Base-by-base conservation (phyloP, 1,140 invertebrate genomes). In the Amphibalanus amphitrite region DNA sequence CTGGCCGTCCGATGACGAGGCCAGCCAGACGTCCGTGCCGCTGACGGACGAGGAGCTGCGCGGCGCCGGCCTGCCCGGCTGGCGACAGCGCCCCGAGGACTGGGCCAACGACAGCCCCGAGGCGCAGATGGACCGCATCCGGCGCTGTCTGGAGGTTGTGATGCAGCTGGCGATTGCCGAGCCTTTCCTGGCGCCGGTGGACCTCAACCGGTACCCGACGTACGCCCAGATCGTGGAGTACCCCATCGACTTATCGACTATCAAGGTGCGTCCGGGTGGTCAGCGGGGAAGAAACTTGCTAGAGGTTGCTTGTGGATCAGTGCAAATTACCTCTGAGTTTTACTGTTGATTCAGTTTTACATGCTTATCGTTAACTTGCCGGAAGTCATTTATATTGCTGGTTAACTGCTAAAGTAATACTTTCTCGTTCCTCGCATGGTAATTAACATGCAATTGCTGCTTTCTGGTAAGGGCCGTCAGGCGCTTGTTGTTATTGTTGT, bases 181-280 rank as follows among this genome's bases (percentile, higher is more conserved):
- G 82, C 89, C 91, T 0, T 98, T 98, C 81, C 82, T 91, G 47
- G 90, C 89, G 6, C 95, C 96, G 0, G 96, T 98, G 17, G 95
- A 98, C 84, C 85, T 97, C 38, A 93, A 90, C 79, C 82, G 84
- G 33, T 97, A 97, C 82, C 93, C 94, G 0, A 81, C 86, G 8
- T 98, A 98, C 81, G 91, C 92, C 0, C 86, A 87, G 73, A 82
- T 91, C 26, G 91, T 98, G 69, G 91, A 93, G 78, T 98, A 97
- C 84, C 94, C 94, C 15, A 92, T 97, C 73, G 96, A 98, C 83
- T 84, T 98, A 33, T 91, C 90, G 29, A 96, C 92, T 17, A 94
- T 98, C 72, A 93, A 92, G 81, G 87, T 89, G 40, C 81, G 87
- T 59, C 33, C n/a, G n/a, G n/a, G n/a, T n/a, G n/a, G n/a, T n/a